These are phyloP conservation scores for Eupleurogrammus muticus DNA, from an alignment of 2,797 vertebrate species.

Conservation along the genomic window DNA sequence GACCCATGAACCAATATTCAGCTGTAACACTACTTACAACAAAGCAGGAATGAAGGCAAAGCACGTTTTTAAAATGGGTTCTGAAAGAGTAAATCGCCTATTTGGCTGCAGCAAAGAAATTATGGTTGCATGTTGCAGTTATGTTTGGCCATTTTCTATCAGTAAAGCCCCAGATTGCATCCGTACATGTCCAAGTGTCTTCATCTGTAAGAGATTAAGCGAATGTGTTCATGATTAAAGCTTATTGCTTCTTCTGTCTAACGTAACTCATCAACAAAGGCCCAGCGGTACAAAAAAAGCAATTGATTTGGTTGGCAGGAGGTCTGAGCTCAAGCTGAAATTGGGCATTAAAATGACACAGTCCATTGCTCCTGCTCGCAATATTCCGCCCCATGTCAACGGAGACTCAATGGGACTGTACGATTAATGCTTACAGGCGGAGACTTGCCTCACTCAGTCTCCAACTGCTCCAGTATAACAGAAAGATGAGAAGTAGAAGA, in stretches of 20 bases:
- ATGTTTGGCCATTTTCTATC: background rate
- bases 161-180: background rate
- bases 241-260: constrained; percentile 57
- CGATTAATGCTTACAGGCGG: constrained; percentile 70
- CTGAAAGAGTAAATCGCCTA: background rate
- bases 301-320: constrained; percentile 73
- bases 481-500: constrained; percentile 7
- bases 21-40: background rate
- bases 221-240: constrained; percentile 62
- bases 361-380: constrained; percentile 72
- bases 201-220: constrained; percentile 33
- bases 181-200: constrained; percentile 33
- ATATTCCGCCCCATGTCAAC: constrained; percentile 64
- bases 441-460: constrained; percentile 48
- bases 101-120: background rate
- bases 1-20: background rate
- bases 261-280: constrained; percentile 74
- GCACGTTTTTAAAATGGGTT: background rate
- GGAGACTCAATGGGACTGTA: constrained; percentile 54
- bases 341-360: constrained; percentile 80
- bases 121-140: background rate
- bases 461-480: constrained; percentile 27
- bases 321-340: constrained; percentile 75
- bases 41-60: background rate
- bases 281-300: constrained; percentile 63